Percentiles rank a stretch among this genome's conserved stretches.
Conservation (phyloP, 2,113 vertebrate genomes). For the Stigmatopora argus region DNA sequence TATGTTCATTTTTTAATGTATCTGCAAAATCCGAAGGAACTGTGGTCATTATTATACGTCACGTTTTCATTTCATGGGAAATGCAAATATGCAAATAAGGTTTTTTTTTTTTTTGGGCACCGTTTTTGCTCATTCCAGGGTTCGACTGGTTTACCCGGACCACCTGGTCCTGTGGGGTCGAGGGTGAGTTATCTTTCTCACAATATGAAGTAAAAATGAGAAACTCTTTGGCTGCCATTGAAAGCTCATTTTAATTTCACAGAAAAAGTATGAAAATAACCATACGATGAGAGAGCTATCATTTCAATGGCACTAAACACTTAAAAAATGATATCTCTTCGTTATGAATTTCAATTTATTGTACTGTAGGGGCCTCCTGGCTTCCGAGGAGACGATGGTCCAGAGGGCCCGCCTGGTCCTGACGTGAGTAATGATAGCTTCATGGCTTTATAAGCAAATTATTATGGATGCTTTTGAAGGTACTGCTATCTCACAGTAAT, state of each 20-base stretch:
- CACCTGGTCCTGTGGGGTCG: conserved; percentile 65
- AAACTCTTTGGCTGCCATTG: too few relatives aligned
- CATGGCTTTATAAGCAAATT: too few relatives aligned
- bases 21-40: not conserved
- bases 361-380: conserved; percentile 71
- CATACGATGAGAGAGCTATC: too few relatives aligned
- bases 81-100: not conserved
- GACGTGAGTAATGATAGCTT: conserved; percentile 67
- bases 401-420: conserved; percentile 69
- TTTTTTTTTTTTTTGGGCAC: not conserved
- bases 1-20: not conserved
- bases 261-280: too few relatives aligned
- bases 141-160: conserved; percentile 66
- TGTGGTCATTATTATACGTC: not conserved
- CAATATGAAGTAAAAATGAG: too few relatives aligned
- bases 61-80: not conserved
- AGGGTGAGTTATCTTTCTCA: conserved; percentile 64
- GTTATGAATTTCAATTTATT: not conserved
- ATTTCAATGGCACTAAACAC: conserved; percentile 2
- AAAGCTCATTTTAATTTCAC: too few relatives aligned
- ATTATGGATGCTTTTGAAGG: too few relatives aligned
- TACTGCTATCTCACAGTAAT: too few relatives aligned
- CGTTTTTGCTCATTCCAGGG: conserved; percentile 63
- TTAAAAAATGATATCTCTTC: not conserved
- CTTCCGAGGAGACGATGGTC: conserved; percentile 67